These are phyloP conservation scores for Datnioides undecimradiatus DNA, from an alignment of 2,113 vertebrate genomes.

Conservation along the genomic window DNA sequence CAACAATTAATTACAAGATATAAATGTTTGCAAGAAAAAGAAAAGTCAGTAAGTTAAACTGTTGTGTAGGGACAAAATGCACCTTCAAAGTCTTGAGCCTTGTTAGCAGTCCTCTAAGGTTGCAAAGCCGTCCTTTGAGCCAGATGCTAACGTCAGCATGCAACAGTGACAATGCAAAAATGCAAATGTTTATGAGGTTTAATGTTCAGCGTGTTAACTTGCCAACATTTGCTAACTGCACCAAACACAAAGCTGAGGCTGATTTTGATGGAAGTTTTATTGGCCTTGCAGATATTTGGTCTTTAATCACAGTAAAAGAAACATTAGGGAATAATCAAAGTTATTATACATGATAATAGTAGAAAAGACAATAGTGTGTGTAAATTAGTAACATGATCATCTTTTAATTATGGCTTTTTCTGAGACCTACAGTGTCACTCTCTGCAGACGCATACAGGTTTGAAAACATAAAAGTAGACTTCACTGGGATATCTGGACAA, in stretches of 20 bases:
- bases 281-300: not conserved
- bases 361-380: not conserved
- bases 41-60: too few relatives aligned
- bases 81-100: too few relatives aligned
- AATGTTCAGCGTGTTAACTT: too few relatives aligned
- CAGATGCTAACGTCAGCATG: too few relatives aligned
- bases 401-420: constrained; percentile 20
- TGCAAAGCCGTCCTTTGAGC: too few relatives aligned
- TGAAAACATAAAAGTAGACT: not conserved
- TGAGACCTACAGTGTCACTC: not conserved
- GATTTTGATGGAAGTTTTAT: not conserved
- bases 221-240: not conserved
- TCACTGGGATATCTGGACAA: constrained; percentile 3
- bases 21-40: too few relatives aligned
- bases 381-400: not conserved
- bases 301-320: not conserved
- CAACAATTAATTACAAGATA: not conserved
- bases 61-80: too few relatives aligned
- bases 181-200: too few relatives aligned
- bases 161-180: too few relatives aligned
- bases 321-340: not conserved
- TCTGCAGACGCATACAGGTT: not conserved
- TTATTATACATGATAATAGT: not conserved
- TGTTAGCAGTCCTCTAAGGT: too few relatives aligned
- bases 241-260: not conserved